These are phyloP conservation scores for Volucella inanis DNA, from an alignment of 2,888 invertebrate genomes.

Conservation along the genomic window DNA sequence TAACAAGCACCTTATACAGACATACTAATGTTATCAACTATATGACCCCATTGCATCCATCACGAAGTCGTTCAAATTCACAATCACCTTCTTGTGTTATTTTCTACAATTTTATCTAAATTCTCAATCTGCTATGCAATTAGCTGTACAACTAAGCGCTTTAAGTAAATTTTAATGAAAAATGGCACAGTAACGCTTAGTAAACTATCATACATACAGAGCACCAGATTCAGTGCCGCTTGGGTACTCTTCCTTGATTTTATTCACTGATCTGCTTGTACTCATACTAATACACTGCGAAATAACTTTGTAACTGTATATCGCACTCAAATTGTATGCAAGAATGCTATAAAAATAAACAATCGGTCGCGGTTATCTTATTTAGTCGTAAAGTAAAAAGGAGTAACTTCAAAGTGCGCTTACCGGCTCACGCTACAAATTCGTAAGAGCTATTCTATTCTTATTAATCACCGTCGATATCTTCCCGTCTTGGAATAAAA, in stretches of 20 bases:
- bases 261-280: not conserved
- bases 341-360: slow-evolving; percentile 43
- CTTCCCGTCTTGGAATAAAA: not conserved
- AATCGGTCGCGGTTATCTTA: slow-evolving; percentile 3
- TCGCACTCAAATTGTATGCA: slow-evolving; percentile 42
- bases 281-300: not conserved
- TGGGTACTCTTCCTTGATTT: slow-evolving; percentile 6
- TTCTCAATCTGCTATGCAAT: slow-evolving; percentile 63
- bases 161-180: slow-evolving; percentile 61
- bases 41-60: slow-evolving; percentile 51
- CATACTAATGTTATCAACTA: slow-evolving; percentile 48
- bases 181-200: slow-evolving; percentile 45
- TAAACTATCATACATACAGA: slow-evolving; percentile 9
- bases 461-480: slow-evolving; percentile 14
- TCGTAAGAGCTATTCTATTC: slow-evolving; percentile 4
- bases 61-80: slow-evolving; percentile 54
- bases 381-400: not conserved
- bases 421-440: slow-evolving; percentile 2
- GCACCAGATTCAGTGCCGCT: slow-evolving; percentile 60
- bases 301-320: slow-evolving; percentile 20
- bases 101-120: slow-evolving; percentile 49
- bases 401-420: slow-evolving; percentile 43
- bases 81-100: slow-evolving; percentile 59
- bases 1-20: not conserved
- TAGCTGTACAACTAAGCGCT: slow-evolving; percentile 50